Evolutionary conservation across 2,888 invertebrate genomes (phyloP).

Genomic region (Tuta absoluta): DNA sequence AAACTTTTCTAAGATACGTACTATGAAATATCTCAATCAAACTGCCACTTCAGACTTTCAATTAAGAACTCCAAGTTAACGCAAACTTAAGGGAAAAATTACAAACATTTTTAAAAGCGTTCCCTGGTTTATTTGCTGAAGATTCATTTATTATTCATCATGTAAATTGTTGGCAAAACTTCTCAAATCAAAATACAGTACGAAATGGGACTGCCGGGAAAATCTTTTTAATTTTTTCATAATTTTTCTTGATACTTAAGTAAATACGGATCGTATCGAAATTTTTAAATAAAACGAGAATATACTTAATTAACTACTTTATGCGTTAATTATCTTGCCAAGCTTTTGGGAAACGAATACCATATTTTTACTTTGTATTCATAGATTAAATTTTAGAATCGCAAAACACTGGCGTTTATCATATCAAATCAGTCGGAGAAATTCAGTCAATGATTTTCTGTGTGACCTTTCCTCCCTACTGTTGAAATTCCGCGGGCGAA

Average conservation of each 20-base stretch:
- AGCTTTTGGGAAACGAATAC: background rate
- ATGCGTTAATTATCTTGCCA: background rate
- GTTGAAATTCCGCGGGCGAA: too few relatives aligned
- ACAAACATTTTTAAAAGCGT: slow-evolving; percentile 51
- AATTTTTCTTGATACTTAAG: slow-evolving; percentile 47
- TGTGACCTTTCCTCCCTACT: too few relatives aligned
- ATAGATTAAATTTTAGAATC: too few relatives aligned
- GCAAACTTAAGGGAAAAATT: slow-evolving; percentile 16
- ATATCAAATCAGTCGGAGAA: too few relatives aligned
- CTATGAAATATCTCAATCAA: background rate
- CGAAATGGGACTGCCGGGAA: slow-evolving; percentile 29
- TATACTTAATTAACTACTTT: slow-evolving; percentile 47
- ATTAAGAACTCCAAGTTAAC: slow-evolving; percentile 10
- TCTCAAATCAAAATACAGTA: slow-evolving; percentile 59
- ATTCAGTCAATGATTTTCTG: too few relatives aligned
- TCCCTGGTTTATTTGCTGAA: slow-evolving; percentile 60
- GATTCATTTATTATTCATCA: slow-evolving; percentile 64
- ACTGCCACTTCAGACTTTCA: background rate
- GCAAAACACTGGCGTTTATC: too few relatives aligned
- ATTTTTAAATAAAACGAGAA: slow-evolving; percentile 55
- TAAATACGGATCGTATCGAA: slow-evolving; percentile 9
- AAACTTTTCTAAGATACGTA: background rate
- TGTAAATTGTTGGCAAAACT: slow-evolving; percentile 72
- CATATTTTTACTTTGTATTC: background rate
- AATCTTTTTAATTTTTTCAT: slow-evolving; percentile 40